A percentile compares a stretch with the other conserved stretches of the same genome.
These are phyloP conservation scores for Mustela lutreola DNA, from an alignment of 2,113 vertebrate genomes.

Conservation along the genomic window DNA sequence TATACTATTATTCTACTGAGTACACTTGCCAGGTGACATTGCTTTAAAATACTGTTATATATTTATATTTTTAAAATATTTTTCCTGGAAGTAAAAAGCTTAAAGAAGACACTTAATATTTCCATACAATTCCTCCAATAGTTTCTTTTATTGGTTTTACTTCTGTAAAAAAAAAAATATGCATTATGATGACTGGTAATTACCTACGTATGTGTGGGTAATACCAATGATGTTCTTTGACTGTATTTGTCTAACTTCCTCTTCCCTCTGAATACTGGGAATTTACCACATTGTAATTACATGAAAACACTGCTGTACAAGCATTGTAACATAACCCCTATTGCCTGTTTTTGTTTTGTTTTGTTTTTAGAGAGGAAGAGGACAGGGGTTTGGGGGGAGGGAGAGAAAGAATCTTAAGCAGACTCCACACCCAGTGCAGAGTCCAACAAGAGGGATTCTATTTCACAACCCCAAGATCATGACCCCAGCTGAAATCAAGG, in stretches of 20 bases:
- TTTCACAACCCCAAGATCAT: background rate
- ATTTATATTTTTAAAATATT: background rate
- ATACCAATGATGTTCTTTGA: background rate
- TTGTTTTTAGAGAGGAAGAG: background rate
- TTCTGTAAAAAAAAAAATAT: background rate
- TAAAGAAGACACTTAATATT: background rate
- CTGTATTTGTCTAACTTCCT: background rate
- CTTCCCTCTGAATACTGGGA: background rate
- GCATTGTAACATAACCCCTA: background rate
- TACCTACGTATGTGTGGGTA: background rate
- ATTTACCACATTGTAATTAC: background rate
- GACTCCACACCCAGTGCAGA: background rate
- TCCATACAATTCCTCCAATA: background rate
- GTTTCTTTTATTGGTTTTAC: background rate
- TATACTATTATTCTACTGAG: background rate
- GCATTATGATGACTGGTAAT: background rate
- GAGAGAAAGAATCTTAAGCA: background rate
- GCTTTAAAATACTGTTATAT: background rate
- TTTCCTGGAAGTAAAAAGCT: background rate
- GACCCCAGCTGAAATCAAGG: background rate
- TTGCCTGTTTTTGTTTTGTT: background rate
- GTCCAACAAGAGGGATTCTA: background rate
- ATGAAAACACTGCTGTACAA: background rate
- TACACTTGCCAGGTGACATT: background rate
- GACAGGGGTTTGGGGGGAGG: background rate